Evolutionary conservation across 2,113 vertebrate species (phyloP), one percentile per base, ranked within the genome.

Genomic region (Pyxicephalus adspersus): DNA sequence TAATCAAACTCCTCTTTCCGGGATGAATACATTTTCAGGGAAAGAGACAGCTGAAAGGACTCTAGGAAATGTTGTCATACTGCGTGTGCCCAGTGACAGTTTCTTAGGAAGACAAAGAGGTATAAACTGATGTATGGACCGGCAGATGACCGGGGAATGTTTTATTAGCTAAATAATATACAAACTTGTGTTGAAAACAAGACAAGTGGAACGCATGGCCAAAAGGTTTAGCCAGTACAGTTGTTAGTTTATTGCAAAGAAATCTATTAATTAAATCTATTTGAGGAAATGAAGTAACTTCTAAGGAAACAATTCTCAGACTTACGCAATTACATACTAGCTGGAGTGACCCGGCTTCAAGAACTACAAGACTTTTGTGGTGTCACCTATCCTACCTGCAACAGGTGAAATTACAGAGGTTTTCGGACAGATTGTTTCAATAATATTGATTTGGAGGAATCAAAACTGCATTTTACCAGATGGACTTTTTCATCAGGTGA

Each of bases 31-130:
- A 16, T 31, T 23, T 34, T 54, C 61, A 66, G 19, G 22, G n/a
- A 78, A 57, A 77, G 22, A 22, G n/a, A 18, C 76, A 78, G 76
- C 50, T 31, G 52, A 66, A 20, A 9, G 55, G 57, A 50, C 31
- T 58, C 38, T 51, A 51, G 22, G 15, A 51, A 70, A 34, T 31
- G 20, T 26, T 28, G 13, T 22, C 5, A 5, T 34, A 45, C 20
- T 68, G 55, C 55, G 25, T 25, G 9, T 45, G 38, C 38, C 17
- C 26, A 52, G 67, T 7, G 31, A 29, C 16, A 45, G 8, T 55
- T 19, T 77, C 26, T 22, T 54, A 29, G 7, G 3, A 23, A 68
- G 23, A 22, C n/a, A 23, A 26, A 25, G 26, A 34, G 70, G 52
- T 73, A 23, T 22, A 34, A 15, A 28, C 31, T 34, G n/a, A 73